Conservation (phyloP, 30 jellyfish, hydroid and myxozoan species). For the Aurelia sp. region DNA sequence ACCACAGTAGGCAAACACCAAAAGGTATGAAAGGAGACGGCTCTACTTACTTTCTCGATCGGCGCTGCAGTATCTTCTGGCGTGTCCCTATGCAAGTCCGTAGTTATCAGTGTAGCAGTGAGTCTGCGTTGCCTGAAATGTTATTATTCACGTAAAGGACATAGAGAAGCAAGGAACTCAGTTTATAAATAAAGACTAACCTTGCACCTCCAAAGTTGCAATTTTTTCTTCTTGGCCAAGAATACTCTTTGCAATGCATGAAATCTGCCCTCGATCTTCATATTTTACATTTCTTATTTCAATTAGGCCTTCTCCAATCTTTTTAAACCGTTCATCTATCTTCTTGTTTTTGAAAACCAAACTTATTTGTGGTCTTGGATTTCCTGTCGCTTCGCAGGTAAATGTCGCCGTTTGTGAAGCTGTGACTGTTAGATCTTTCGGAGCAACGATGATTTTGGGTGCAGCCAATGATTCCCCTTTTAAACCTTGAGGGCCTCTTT, state of each 20-base stretch:
- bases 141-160: too few relatives aligned
- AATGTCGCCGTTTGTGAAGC: conserved; percentile 7
- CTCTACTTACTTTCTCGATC: too few relatives aligned
- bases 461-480: neutral
- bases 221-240: conserved; percentile 12
- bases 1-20: too few relatives aligned
- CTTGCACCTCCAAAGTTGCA: conserved; percentile 3
- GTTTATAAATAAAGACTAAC: neutral
- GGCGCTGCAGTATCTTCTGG: too few relatives aligned
- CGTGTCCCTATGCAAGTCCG: too few relatives aligned
- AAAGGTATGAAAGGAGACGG: too few relatives aligned
- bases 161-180: too few relatives aligned
- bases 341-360: neutral
- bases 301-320: neutral
- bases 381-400: conserved; percentile 30
- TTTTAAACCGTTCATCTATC: too few relatives aligned
- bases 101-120: too few relatives aligned
- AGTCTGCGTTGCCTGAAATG: too few relatives aligned
- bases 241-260: conserved; percentile 15
- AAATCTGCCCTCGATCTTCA: conserved; percentile 8
- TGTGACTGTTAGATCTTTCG: neutral
- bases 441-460: neutral
- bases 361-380: conserved; percentile 7
- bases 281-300: conserved; percentile 4
- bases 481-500: neutral